A percentile compares a stretch with the other conserved stretches of the same genome.
Evolutionary conservation across 1,140 invertebrate genomes (phyloP).

Genomic region (Paraescarpia echinospica): DNA sequence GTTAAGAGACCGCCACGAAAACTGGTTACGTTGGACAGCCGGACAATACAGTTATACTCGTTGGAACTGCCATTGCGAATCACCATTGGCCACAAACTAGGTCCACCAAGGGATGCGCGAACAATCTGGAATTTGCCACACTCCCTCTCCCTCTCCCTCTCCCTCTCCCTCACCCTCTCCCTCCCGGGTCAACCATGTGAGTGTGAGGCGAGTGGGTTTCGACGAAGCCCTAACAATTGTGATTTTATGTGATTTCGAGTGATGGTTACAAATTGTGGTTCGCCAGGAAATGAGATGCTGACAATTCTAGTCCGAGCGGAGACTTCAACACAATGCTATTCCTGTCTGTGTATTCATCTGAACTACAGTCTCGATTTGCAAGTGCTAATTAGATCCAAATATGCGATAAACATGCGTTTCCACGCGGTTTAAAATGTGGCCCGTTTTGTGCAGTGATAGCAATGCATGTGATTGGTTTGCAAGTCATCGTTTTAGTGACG

Average conservation of each 20-base stretch:
- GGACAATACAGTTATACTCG: too few species aligned
- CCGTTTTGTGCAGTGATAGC: neutral
- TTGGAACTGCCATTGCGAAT: neutral
- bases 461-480: neutral
- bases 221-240: neutral
- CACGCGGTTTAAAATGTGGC: neutral
- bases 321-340: neutral
- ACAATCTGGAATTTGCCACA: too few species aligned
- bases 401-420: neutral
- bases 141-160: too few species aligned
- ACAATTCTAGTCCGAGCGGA: neutral
- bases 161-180: too few species aligned
- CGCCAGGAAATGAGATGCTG: neutral
- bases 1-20: neutral
- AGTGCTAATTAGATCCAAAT: conserved; percentile 18
- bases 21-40: neutral
- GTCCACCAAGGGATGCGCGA: too few species aligned
- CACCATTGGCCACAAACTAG: neutral
- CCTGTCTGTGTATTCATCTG: neutral
- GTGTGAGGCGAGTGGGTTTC: too few species aligned
- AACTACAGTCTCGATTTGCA: neutral
- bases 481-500: neutral
- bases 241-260: neutral
- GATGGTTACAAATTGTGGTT: neutral
- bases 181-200: too few species aligned